Percentiles rank a stretch among this genome's conserved stretches.
Evolutionary conservation across 2,113 vertebrate genomes (phyloP).

Genomic region (Salvelinus sp.): DNA sequence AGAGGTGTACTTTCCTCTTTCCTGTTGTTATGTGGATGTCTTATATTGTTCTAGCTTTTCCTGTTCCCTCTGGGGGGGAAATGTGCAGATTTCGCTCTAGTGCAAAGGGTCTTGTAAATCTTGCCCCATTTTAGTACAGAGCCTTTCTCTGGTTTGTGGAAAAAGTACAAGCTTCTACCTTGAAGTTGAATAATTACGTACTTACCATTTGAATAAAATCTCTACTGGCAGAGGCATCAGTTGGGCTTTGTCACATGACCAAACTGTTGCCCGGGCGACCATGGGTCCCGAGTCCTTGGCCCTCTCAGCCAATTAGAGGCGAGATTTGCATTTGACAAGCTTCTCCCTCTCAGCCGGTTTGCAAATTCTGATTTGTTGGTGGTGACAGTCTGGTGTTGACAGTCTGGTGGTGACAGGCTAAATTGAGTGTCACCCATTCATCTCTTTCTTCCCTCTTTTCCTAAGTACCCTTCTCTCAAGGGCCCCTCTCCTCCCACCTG

Average conservation of each 20-base stretch:
- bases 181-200: slow-evolving; percentile 4
- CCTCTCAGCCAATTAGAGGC: slow-evolving; percentile 10
- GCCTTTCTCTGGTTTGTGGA: neutral
- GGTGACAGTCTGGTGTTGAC: neutral
- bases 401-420: slow-evolving; percentile 10
- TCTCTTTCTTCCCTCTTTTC: slow-evolving; percentile 3
- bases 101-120: neutral
- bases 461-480: slow-evolving; percentile 15
- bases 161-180: neutral
- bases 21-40: neutral
- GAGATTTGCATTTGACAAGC: slow-evolving; percentile 12
- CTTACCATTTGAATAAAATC: slow-evolving; percentile 5
- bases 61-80: neutral
- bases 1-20: neutral
- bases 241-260: slow-evolving; percentile 33
- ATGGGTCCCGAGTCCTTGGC: slow-evolving; percentile 18
- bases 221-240: slow-evolving; percentile 5
- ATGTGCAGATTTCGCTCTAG: neutral
- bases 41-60: neutral
- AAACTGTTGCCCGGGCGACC: slow-evolving; percentile 32
- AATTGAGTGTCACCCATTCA: slow-evolving; percentile 23
- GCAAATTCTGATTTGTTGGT: slow-evolving; percentile 23
- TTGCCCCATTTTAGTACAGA: neutral
- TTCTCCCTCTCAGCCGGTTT: slow-evolving; percentile 10
- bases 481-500: slow-evolving; percentile 12